Evolutionary conservation across 92 coral and sea anemone genomes (phyloP).

Genomic region (Parazoanthus swiftii): DNA sequence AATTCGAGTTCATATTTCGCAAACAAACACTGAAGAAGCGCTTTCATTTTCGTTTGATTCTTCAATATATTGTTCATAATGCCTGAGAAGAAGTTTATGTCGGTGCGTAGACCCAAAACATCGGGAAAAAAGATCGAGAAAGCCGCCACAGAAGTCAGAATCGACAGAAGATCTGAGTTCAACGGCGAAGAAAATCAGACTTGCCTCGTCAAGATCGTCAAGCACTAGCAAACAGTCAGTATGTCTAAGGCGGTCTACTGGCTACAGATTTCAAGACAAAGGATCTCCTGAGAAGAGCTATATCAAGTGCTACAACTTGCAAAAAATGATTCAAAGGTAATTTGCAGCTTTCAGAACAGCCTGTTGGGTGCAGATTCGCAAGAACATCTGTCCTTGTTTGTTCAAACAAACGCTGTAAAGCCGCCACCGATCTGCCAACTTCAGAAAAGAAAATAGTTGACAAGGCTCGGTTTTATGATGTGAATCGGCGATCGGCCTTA

Average conservation of each 20-base stretch:
- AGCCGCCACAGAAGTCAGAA: background rate
- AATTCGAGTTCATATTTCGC: too few species aligned
- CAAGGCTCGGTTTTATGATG: constrained; percentile 7
- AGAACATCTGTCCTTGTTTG: constrained; percentile 46
- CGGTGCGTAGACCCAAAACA: too few species aligned
- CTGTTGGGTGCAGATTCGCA: constrained; percentile 51
- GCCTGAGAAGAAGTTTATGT: background rate
- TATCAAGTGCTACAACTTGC: too few species aligned
- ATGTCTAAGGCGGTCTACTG: constrained; percentile 7
- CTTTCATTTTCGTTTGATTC: too few species aligned
- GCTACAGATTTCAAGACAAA: constrained; percentile 50
- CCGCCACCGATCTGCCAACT: constrained; percentile 49
- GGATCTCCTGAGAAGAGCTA: background rate
- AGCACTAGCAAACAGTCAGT: too few species aligned
- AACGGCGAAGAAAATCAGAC: constrained; percentile 48
- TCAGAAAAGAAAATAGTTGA: constrained; percentile 45
- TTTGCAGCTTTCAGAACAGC: constrained; percentile 43
- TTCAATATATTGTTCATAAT: background rate
- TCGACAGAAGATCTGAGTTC: constrained; percentile 35
- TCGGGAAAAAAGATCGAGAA: constrained; percentile 2
- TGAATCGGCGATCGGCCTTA: constrained; percentile 45
- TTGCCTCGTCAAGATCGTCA: background rate
- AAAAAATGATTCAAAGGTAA: constrained; percentile 1
- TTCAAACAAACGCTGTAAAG: constrained; percentile 46
- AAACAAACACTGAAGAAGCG: too few species aligned